Evolutionary conservation across 1,140 invertebrate species (phyloP), one percentile per base, ranked within the genome.

Genomic region (Drosophila rhopaloa): DNA sequence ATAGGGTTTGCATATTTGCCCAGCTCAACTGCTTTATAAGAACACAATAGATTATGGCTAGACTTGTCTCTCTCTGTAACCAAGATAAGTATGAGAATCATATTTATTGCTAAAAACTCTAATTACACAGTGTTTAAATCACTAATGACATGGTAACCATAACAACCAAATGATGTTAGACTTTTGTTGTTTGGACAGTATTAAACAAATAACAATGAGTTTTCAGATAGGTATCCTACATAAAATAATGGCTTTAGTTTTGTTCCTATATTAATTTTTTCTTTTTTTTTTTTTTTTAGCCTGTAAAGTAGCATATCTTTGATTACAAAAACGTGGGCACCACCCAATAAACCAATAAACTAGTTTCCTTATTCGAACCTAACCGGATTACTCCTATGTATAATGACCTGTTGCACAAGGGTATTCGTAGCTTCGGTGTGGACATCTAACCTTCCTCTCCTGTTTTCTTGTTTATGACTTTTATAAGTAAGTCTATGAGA

Each of bases 1-100:
- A 16, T 68, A 68, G 19, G 65, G 61, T 66, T 66, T 68, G 47
- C 50, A 11, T 66, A 66, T 68, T 46, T 66, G 5, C 38, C 27
- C 19, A 32, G 38, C 65, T 67, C 32, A 32, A 13, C 55, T 16
- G 41, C 35, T 67, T 51, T 51, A 65, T 27, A 43, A 13, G 11
- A n/a, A 10, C 3, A 24, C 38, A 60, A 24, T 14, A 63, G 55
- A 63, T 60, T 35, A 35, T 38, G 29, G 3, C n/a, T 11, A 51
- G 27, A 9, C 37, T 19, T 1, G 13, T 35, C 16, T 14, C 29
- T 14, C 2, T 1, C 16, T 35, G 29, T 51, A 5, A 16, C 14
- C 29, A 51, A 37, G 55, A 60, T 27, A 44, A 60, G 5, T 60
- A 13, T 1, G 13, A 43, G 37, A 59, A 29, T 56, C 50, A 56